phyloP scores from a whole-genome alignment of 2,113 vertebrate genomes.

The Chlorodrepanis virens region DNA sequence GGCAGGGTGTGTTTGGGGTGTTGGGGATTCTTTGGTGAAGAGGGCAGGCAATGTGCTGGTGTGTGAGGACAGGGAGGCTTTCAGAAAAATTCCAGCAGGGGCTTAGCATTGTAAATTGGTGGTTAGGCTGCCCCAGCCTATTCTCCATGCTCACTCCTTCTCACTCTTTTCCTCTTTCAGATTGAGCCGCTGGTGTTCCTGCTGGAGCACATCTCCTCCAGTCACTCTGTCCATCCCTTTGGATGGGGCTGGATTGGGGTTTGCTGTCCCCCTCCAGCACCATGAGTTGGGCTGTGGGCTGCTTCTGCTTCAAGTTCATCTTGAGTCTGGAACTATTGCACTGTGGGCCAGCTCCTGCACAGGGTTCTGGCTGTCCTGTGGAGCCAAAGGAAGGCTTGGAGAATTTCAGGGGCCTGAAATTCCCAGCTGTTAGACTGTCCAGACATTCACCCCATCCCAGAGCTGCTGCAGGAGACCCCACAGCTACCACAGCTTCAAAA shows the following conservation, averaged over 20 bases:
- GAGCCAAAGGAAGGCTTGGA: neutral
- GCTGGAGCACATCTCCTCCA: neutral
- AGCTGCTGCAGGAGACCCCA: neutral
- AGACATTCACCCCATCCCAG: neutral
- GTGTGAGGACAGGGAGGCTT: neutral
- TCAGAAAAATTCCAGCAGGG: neutral
- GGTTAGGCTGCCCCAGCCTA: neutral
- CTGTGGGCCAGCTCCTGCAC: neutral
- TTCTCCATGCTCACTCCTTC: neutral
- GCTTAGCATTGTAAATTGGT: neutral
- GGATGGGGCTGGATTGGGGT: neutral
- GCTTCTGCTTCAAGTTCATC: neutral
- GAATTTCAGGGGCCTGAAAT: neutral
- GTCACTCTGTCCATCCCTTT: neutral
- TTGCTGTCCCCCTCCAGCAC: neutral
- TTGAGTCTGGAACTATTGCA: neutral
- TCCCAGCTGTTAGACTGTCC: neutral
- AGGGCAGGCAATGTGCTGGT: neutral
- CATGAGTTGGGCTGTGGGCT: fast-evolving
- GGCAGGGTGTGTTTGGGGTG: neutral
- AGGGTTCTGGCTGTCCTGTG: neutral
- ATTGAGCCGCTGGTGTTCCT: neutral
- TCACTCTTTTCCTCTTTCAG: neutral
- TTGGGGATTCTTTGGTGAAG: neutral
- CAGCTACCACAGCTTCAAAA: neutral